Percentiles rank a stretch among this genome's conserved stretches.
These are phyloP conservation scores for Scrobipalpa costella DNA, from an alignment of 2,888 invertebrate genomes.

Conservation along the genomic window DNA sequence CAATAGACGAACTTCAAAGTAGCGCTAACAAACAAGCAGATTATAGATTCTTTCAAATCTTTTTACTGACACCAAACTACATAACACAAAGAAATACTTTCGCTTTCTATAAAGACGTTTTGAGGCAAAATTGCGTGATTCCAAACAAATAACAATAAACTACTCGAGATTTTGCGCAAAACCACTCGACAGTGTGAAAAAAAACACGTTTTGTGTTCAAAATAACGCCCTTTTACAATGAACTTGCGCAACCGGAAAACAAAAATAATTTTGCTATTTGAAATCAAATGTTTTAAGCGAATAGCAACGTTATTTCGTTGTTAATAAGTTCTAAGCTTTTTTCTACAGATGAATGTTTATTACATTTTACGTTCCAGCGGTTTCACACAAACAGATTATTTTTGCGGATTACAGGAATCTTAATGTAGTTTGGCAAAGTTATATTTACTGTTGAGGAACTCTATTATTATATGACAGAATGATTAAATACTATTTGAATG, in stretches of 20 bases:
- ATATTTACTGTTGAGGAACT: neutral
- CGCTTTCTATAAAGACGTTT: slow-evolving; percentile 28
- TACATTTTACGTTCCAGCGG: slow-evolving; percentile 33
- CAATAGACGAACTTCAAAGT: too few relatives aligned
- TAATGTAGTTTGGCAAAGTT: slow-evolving; percentile 24
- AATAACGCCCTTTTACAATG: slow-evolving; percentile 44
- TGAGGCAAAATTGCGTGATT: slow-evolving; percentile 33
- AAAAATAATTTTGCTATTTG: neutral
- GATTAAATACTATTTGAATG: neutral
- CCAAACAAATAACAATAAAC: slow-evolving; percentile 40
- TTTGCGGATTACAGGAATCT: slow-evolving; percentile 17
- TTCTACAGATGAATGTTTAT: neutral
- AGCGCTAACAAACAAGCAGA: slow-evolving; percentile 4
- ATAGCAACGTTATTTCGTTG: neutral
- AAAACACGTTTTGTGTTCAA: slow-evolving; percentile 49
- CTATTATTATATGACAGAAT: too few relatives aligned
- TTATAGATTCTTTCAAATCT: neutral
- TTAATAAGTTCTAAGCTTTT: neutral
- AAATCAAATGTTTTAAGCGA: slow-evolving; percentile 10
- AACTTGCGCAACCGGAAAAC: neutral
- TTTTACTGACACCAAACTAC: slow-evolving; percentile 3
- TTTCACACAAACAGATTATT: slow-evolving; percentile 39
- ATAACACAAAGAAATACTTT: neutral
- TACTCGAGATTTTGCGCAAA: slow-evolving; percentile 52
- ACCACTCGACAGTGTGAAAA: slow-evolving; percentile 40